A percentile compares a stretch with the other conserved stretches of the same genome.
phyloP scores from a whole-genome alignment of 2,888 invertebrate species.

The Drosophila neotestacea region DNA sequence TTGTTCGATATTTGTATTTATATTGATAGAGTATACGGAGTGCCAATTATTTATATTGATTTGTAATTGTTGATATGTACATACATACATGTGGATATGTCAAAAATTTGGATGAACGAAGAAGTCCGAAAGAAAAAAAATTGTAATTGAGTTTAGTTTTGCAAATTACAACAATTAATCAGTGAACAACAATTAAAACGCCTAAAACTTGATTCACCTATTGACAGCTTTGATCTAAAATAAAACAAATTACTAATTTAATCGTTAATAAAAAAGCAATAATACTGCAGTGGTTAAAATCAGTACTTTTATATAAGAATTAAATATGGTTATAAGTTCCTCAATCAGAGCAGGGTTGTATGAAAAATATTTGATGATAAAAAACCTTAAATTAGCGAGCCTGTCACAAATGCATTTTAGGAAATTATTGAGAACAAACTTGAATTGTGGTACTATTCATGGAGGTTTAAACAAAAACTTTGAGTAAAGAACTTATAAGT shows the following conservation, averaged over 20 bases:
- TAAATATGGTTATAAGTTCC: too few relatives aligned
- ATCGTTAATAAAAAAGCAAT: background rate
- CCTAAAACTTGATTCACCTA: background rate
- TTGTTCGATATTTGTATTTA: background rate
- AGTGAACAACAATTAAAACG: slow-evolving; percentile 16
- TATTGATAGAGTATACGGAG: slow-evolving; percentile 1
- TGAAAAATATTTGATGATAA: too few relatives aligned
- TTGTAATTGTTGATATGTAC: slow-evolving; percentile 9
- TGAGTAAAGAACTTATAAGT: too few relatives aligned
- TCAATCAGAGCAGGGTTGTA: too few relatives aligned
- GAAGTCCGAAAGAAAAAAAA: slow-evolving; percentile 45
- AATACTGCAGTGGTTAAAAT: too few relatives aligned
- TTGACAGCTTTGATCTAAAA: background rate
- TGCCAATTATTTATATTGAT: slow-evolving; percentile 23
- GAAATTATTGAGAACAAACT: too few relatives aligned
- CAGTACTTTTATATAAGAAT: too few relatives aligned
- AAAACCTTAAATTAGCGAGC: too few relatives aligned
- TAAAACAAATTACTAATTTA: background rate
- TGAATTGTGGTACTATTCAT: too few relatives aligned
- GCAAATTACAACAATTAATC: slow-evolving; percentile 11
- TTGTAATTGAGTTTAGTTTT: slow-evolving; percentile 34
- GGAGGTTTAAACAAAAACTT: too few relatives aligned
- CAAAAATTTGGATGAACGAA: slow-evolving; percentile 40
- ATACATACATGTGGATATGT: slow-evolving; percentile 25
- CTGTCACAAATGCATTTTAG: too few relatives aligned